Evolutionary conservation across 2,797 vertebrate genomes (phyloP), one percentile per base, ranked within the genome.

Genomic region (Falco rusticolus): DNA sequence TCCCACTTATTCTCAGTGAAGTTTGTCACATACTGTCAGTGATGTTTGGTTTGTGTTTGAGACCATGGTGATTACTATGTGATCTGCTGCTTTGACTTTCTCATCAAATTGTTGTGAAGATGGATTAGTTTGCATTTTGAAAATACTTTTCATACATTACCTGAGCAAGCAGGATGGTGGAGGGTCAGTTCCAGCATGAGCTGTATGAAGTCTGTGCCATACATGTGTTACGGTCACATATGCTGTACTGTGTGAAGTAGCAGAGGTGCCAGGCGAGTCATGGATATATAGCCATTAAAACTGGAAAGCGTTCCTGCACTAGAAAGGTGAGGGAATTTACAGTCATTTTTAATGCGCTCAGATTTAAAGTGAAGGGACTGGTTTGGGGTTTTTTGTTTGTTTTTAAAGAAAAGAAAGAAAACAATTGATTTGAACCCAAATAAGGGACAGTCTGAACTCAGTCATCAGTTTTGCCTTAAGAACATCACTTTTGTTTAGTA

Each of bases 141-240:
- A 81, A 77, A 25, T 13, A 16, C 53, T 71, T 65, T 16, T 41
- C 3, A 3, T 13, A 21, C 21, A 0, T 59, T 10, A 37, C 14
- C 64, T 59, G 65, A 57, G 79, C 39, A 18, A 11, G 11, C 11
- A 37, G 63, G 50, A 37, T 12, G 45, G 28, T 26, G 77, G 61
- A 19, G 20, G 19, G 33, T 33, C n/a, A 22, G 41, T 37, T 53
- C 45, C 51, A 50, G 26, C 51, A 8, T 0, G 15, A 68, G 68
- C 68, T 54, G 45, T 31, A 6, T 12, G 75, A 34, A 45, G 26
- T 11, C n/a, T 43, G 53, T 29, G 51, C 64, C 5, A 1, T n/a
- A 11, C 16, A 1, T 2, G 15, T 21, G 16, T 57, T 47, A 21
- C 2, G 6, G 50, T 33, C 68, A 22, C 39, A 4, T 5, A 3